Conservation (phyloP, 1,140 invertebrate species). For the Caerostris extrusa region DNA sequence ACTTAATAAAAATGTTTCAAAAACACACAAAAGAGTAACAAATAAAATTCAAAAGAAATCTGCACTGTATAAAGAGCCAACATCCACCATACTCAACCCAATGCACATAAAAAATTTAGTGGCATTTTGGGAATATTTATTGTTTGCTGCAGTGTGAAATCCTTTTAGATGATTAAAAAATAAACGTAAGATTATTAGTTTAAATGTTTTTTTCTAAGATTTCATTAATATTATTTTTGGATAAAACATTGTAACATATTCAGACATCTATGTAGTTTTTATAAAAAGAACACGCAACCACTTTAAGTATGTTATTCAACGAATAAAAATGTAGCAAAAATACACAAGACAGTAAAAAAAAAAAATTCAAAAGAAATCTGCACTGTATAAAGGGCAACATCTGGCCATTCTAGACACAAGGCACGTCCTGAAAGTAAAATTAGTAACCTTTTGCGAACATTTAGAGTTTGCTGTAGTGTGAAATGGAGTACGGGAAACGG, state of each 20-base stretch:
- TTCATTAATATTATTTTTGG: too few relatives aligned
- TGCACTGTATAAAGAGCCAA: background rate
- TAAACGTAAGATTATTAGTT: too few relatives aligned
- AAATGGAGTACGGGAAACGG: constrained; percentile 6
- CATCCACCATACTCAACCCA: background rate
- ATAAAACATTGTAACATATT: too few relatives aligned
- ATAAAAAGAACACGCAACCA: too few relatives aligned
- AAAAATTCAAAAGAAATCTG: too few relatives aligned
- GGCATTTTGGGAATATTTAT: constrained; percentile 57
- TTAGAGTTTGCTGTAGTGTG: background rate
- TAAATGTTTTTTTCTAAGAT: too few relatives aligned
- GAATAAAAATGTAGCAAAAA: too few relatives aligned
- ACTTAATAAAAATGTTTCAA: background rate
- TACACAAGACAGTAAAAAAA: too few relatives aligned
- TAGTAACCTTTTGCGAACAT: background rate
- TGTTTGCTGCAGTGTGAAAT: constrained; percentile 42
- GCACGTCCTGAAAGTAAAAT: background rate
- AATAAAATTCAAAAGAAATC: constrained; percentile 13
- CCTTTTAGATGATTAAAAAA: too few relatives aligned
- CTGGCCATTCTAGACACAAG: background rate
- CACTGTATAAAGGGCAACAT: background rate
- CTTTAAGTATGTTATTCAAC: too few relatives aligned
- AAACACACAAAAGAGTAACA: too few relatives aligned
- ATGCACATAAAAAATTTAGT: constrained; percentile 52
- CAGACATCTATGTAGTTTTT: too few relatives aligned